A percentile compares a stretch with the other conserved stretches of the same genome.
These are phyloP conservation scores for Globodera rostochiensis DNA, from an alignment of 1,140 invertebrate genomes.

Conservation along the genomic window DNA sequence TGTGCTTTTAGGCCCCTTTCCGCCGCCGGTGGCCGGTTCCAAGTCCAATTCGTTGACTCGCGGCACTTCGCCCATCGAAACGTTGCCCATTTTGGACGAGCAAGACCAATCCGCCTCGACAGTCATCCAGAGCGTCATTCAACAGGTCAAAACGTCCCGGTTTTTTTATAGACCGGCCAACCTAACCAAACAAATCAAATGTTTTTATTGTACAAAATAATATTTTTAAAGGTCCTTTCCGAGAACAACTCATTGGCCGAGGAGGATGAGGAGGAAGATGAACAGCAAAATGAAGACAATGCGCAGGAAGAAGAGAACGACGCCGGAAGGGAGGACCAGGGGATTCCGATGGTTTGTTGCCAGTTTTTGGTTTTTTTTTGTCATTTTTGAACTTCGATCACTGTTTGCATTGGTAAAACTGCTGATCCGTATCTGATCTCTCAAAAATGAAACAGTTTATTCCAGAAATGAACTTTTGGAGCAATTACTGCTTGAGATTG, in stretches of 20 bases:
- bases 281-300: background rate
- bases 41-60: constrained; percentile 60
- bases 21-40: constrained; percentile 45
- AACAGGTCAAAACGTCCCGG: constrained; percentile 44
- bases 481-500: no score
- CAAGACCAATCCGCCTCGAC: constrained; percentile 46
- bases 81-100: constrained; percentile 45
- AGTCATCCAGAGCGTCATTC: constrained; percentile 53
- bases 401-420: no score
- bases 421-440: no score
- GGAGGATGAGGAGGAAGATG: constrained; percentile 11
- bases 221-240: constrained; percentile 36
- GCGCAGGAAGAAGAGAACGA: background rate
- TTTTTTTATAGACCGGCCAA: background rate
- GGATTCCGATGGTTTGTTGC: no score
- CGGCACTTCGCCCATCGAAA: constrained; percentile 49
- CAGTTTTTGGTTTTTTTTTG: no score
- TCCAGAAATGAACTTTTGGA: no score
- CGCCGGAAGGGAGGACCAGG: background rate
- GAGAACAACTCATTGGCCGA: constrained; percentile 7
- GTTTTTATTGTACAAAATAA: background rate
- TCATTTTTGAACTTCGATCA: no score
- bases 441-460: no score
- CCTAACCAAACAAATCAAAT: background rate
- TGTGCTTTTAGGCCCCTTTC: constrained; percentile 47